Evolutionary conservation across 2,113 vertebrate genomes (phyloP), one percentile per base, ranked within the genome.

Genomic region (Serinus canaria): DNA sequence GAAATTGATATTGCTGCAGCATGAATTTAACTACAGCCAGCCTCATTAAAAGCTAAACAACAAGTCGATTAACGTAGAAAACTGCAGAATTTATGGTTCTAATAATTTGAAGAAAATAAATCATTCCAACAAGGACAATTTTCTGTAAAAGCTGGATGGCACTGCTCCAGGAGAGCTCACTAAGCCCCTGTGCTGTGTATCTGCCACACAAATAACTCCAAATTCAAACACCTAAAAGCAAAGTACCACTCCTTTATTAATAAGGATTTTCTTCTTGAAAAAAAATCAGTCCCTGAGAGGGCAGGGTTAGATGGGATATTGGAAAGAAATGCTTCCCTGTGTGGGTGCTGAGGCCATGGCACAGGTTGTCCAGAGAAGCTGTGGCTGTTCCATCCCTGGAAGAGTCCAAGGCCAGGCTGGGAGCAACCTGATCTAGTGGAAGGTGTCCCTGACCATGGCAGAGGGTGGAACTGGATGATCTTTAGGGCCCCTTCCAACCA

Each of bases 1-100:
- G 88, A 92, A 92, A 95, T 62, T 91, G 93, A 95, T 94, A 94
- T n/a, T 58, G 68, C 88, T 92, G 91, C 90, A 96, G 67, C 86
- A 77, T 21, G 69, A 80, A 94, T 93, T 92, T 93, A 93, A 95
- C 80, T 89, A 87, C 83, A 83, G 84, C 10, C 86, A 89, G 70
- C 64, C 88, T 93, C 94, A 87, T 95, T 96, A 94, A 86, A 85
- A 97, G 55, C 76, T 89, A 81, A 19, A 22, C 62, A 73, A 89
- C 52, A 75, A 92, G 67, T 68, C 88, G 37, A 96, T 96, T 87
- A 95, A 92, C 1, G 3, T 21, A n/a, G 22, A 50, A 60, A 95
- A 82, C 43, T 70, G 41, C 5, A 50, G 67, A 68, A 89, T 91
- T 69, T 69, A 74, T 43, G 55, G 39, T 82, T 68, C 77, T 58